phyloP scores from a whole-genome alignment of 2,888 invertebrate species.

The Caenorhabditis macrosperma region DNA sequence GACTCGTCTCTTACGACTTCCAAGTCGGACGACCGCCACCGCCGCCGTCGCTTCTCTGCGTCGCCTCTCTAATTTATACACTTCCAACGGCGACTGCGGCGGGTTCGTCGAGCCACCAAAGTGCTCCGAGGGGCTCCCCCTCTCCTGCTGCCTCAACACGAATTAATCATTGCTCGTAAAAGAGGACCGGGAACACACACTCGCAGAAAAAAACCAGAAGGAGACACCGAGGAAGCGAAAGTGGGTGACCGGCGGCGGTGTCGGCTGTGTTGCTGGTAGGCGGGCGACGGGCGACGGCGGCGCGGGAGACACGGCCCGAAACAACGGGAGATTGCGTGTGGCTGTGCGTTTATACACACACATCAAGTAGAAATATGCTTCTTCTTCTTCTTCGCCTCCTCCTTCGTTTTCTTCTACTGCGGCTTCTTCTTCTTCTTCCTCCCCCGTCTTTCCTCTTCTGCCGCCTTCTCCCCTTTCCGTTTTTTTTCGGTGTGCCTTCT shows the following conservation, averaged over 20 bases:
- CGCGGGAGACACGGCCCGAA: conserved; percentile 16
- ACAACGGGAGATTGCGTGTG: conserved; percentile 58
- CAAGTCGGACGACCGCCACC: no score
- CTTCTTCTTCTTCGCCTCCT: conserved; percentile 22
- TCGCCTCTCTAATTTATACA: neutral
- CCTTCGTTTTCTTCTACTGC: conserved; percentile 12
- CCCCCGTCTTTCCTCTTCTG: no score
- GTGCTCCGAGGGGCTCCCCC: neutral
- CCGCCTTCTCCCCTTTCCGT: neutral
- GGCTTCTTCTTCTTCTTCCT: conserved; percentile 7
- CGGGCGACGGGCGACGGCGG: neutral
- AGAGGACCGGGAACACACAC: conserved; percentile 18
- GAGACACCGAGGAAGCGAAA: neutral
- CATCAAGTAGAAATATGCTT: conserved; percentile 57
- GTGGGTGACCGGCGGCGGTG: conserved; percentile 41
- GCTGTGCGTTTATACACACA: conserved; percentile 34
- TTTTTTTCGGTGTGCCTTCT: conserved; percentile 24
- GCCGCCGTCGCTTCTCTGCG: neutral
- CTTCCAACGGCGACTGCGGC: conserved; percentile 6
- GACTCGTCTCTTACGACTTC: conserved; percentile 1
- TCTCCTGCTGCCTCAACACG: neutral
- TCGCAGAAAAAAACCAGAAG: conserved; percentile 2
- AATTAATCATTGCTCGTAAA: conserved; percentile 41
- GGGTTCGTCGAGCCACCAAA: neutral
- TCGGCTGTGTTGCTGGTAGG: conserved; percentile 16